Evolutionary conservation across 2,113 vertebrate genomes (phyloP).

Genomic region (Scopus umbretta): DNA sequence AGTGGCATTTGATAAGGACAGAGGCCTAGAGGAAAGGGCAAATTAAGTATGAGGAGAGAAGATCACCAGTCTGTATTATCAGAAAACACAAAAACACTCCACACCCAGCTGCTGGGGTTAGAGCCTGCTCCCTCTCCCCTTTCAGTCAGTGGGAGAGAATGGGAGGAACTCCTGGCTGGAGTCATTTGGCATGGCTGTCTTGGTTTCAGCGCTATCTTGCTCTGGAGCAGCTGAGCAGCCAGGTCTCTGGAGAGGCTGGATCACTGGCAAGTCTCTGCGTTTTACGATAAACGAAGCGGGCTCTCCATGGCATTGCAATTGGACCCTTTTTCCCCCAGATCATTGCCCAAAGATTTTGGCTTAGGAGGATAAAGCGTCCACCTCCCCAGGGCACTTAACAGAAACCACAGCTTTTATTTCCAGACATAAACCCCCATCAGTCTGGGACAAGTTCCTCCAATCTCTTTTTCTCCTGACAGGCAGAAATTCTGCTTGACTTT

Average conservation of each 20-base stretch:
- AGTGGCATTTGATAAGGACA: not conserved
- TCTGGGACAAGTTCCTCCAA: not conserved
- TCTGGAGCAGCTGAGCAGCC: not conserved
- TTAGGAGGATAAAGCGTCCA: not conserved
- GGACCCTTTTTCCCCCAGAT: not conserved
- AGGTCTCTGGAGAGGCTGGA: not conserved
- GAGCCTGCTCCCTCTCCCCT: not conserved
- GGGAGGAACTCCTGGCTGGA: not conserved
- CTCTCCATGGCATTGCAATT: not conserved
- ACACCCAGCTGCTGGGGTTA: not conserved
- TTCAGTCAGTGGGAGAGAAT: not conserved
- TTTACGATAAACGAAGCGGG: not conserved
- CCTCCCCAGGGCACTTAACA: not conserved
- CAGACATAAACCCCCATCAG: not conserved
- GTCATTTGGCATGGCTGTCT: not conserved
- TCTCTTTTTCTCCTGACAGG: conserved; percentile 52
- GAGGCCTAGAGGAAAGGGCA: not conserved
- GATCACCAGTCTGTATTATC: not conserved
- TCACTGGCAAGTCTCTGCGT: not conserved
- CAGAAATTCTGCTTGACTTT: conserved; percentile 65
- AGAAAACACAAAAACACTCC: not conserved
- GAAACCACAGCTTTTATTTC: not conserved
- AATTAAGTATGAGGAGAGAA: not conserved
- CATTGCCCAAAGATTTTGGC: not conserved
- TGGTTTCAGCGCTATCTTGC: not conserved